Conservation (phyloP, 2,797 vertebrate genomes). For the Remorina albescens region DNA sequence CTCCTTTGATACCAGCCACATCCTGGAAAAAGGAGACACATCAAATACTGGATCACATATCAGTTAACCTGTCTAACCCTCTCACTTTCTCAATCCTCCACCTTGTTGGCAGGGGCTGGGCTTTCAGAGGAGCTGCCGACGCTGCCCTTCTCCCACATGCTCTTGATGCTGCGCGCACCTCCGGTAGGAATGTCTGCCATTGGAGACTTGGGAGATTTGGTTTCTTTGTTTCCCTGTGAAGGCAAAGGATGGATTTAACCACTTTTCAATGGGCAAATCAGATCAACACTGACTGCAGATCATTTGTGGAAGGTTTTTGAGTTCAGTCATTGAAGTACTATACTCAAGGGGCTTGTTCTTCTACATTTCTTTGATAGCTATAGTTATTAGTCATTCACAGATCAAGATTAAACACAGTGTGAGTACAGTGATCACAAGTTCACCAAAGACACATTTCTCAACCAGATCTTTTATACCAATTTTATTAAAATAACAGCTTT, state of each 20-base stretch:
- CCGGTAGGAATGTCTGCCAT: conserved; percentile 90
- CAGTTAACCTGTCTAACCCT: neutral
- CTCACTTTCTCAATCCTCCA: conserved; percentile 47
- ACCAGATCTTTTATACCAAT: neutral
- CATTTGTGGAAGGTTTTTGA: neutral
- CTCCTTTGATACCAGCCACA: conserved; percentile 88
- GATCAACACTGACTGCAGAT: neutral
- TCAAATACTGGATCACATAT: neutral
- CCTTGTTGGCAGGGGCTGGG: conserved; percentile 89
- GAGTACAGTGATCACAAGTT: neutral
- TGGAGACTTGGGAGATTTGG: conserved; percentile 86
- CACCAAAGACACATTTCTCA: neutral
- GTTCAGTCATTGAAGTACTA: neutral
- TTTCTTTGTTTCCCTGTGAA: conserved; percentile 88
- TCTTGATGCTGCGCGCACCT: conserved; percentile 94
- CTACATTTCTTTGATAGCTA: neutral
- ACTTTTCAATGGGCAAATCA: neutral
- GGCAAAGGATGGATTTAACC: conserved; percentile 14
- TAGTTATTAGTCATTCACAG: neutral
- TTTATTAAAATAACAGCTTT: neutral
- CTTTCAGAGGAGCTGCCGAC: conserved; percentile 85
- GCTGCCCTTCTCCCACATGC: conserved; percentile 97
- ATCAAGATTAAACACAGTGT: neutral
- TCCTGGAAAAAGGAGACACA: conserved; percentile 83
- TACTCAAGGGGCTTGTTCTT: neutral